A percentile compares a stretch with the other conserved stretches of the same genome.
phyloP scores from a whole-genome alignment of 2,113 vertebrate genomes.

The Arothron firmamentum region DNA sequence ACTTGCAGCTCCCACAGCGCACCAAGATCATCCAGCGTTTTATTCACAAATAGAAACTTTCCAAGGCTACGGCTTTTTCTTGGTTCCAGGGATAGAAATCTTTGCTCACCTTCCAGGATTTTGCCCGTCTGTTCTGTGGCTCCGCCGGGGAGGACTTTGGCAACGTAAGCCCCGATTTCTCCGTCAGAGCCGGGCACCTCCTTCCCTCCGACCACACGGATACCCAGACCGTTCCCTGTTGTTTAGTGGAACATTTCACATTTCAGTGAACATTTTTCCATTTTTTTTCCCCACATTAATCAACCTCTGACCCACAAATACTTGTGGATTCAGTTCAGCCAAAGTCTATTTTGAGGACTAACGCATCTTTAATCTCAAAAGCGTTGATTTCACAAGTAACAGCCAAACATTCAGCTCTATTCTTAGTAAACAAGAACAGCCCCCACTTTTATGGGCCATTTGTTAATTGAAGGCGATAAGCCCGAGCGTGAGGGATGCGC shows the following conservation, averaged over 20 bases:
- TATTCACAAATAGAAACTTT: no score
- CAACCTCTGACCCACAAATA: no score
- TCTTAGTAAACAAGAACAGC: slow-evolving; percentile 11
- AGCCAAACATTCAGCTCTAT: no score
- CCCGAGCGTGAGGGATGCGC: slow-evolving; percentile 48
- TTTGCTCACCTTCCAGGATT: slow-evolving; percentile 87
- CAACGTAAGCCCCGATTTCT: slow-evolving; percentile 94
- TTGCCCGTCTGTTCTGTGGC: slow-evolving; percentile 92
- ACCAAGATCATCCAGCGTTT: no score
- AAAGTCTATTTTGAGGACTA: no score
- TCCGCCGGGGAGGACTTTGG: slow-evolving; percentile 93
- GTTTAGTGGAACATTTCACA: slow-evolving; percentile 8
- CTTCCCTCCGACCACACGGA: slow-evolving; percentile 93
- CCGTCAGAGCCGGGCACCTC: slow-evolving; percentile 88
- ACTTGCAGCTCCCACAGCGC: neutral
- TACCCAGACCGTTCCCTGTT: slow-evolving; percentile 92
- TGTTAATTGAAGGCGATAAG: slow-evolving; percentile 62
- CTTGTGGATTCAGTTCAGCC: no score
- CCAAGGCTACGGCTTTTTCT: no score
- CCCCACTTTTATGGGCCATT: slow-evolving; percentile 31
- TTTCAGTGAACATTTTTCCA: no score
- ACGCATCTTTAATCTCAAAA: no score
- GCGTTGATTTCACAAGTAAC: no score
- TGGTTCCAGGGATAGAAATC: neutral
- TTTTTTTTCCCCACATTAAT: no score